Base-by-base conservation (phyloP, 2,797 vertebrate species). In the Sebastes iracundus region DNA sequence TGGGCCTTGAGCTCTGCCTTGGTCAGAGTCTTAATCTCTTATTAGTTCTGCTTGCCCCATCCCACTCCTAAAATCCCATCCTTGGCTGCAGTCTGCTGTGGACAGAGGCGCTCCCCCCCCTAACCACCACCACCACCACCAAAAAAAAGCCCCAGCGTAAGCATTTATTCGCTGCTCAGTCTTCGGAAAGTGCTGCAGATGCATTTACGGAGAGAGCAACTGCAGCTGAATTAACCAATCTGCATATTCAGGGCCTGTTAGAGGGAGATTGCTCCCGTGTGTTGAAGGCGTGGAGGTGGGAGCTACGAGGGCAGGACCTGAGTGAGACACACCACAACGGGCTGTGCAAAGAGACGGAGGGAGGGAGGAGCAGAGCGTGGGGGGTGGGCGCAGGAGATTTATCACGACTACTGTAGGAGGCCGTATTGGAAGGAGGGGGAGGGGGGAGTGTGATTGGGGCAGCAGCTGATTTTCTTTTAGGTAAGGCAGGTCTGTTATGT, bases 171-270 rank as follows among this genome's bases (percentile, higher is more conserved):
- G 63, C 89, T 82, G 86, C 93, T 93, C 94, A 90, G 93, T 93
- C 93, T 93, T 90, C 55, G 74, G 93, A 95, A 96, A 95, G 92
- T 96, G 95, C 96, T 96, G 94, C 94, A 95, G 93, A 95, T 95
- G 95, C 95, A 96, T 93, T 95, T 95, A 94, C 67, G 35, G 83
- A 73, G 87, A 90, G 90, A 87, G 86, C 92, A 92, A 95, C 95
- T 95, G 94, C 95, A 94, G 95, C 93, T 94, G 94, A 95, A 94
- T 94, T 91, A 95, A 91, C 88, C 89, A 82, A 95, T 95, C 93
- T 96, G 93, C 95, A 96, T 96, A 96, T 96, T 93, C 93, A 92
- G 90, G 81, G 86, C 53, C 85, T 79, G 89, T 90, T 90, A 77
- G 84, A 73, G 81, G 79, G 79, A 91, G 90, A 91, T 87, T 82